Evolutionary conservation across 2,888 invertebrate species (phyloP).

Genomic region (Troglohyphantes excavatus): DNA sequence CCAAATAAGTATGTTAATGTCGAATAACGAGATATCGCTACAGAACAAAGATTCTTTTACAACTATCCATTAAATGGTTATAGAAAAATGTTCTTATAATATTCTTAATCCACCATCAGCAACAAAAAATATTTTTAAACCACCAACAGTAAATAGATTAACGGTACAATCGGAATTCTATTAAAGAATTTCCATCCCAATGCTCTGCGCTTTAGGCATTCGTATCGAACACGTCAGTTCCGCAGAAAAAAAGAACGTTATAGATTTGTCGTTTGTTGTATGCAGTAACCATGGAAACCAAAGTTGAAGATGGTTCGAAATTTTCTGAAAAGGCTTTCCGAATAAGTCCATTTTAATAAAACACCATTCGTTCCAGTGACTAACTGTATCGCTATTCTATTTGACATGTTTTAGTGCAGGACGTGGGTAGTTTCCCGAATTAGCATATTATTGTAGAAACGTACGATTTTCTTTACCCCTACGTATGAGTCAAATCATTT

Average conservation of each 20-base stretch:
- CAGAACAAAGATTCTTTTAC: no score
- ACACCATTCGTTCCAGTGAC: not conserved
- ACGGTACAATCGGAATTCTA: no score
- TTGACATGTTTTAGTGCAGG: not conserved
- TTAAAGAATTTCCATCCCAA: no score
- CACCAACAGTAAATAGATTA: no score
- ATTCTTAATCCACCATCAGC: no score
- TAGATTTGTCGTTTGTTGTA: not conserved
- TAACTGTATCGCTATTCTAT: not conserved
- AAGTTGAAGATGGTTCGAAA: not conserved
- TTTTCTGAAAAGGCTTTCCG: not conserved
- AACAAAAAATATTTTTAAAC: no score
- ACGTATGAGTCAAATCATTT: not conserved
- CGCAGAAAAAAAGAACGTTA: not conserved
- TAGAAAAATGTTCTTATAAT: no score
- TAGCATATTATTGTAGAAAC: not conserved
- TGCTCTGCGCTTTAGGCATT: not conserved
- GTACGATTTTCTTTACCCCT: not conserved
- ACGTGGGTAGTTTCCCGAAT: not conserved
- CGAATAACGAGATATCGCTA: no score
- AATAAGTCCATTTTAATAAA: not conserved
- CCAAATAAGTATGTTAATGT: no score
- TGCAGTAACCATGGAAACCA: conserved; percentile 5
- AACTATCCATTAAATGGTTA: no score
- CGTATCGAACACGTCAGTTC: not conserved